phyloP scores from a whole-genome alignment of 2,113 vertebrate species.

The Leptodactylus fuscus region DNA sequence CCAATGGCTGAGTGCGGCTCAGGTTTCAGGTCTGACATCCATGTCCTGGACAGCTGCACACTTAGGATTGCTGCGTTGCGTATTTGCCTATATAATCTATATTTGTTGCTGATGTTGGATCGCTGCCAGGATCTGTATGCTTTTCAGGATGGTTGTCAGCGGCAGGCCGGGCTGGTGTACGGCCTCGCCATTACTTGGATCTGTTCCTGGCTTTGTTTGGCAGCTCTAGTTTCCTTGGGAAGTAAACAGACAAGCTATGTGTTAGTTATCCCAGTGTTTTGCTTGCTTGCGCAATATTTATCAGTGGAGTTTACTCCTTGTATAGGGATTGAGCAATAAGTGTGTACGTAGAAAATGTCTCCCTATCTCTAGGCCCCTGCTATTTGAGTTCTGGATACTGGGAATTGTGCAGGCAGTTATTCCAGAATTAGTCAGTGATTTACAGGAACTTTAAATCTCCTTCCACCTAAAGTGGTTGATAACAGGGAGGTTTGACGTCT shows the following conservation, averaged over 20 bases:
- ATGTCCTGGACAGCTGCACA: background rate
- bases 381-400: too few relatives aligned
- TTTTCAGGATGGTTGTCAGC: background rate
- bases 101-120: background rate
- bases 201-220: background rate
- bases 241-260: background rate
- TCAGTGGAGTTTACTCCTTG: too few relatives aligned
- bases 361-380: too few relatives aligned
- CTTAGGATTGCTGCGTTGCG: too few relatives aligned
- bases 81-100: background rate
- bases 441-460: too few relatives aligned
- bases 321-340: too few relatives aligned
- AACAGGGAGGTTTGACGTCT: background rate
- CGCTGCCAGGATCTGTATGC: background rate
- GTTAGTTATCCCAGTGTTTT: background rate
- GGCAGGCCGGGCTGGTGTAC: background rate
- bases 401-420: too few relatives aligned
- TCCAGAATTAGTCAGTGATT: too few relatives aligned
- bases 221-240: background rate
- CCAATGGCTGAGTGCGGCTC: background rate
- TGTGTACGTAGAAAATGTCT: too few relatives aligned
- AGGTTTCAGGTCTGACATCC: background rate
- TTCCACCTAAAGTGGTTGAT: background rate
- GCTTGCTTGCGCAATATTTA: background rate
- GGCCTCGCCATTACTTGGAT: background rate